phyloP scores from a whole-genome alignment of 2,888 invertebrate species.

The Ethmia dodecea region DNA sequence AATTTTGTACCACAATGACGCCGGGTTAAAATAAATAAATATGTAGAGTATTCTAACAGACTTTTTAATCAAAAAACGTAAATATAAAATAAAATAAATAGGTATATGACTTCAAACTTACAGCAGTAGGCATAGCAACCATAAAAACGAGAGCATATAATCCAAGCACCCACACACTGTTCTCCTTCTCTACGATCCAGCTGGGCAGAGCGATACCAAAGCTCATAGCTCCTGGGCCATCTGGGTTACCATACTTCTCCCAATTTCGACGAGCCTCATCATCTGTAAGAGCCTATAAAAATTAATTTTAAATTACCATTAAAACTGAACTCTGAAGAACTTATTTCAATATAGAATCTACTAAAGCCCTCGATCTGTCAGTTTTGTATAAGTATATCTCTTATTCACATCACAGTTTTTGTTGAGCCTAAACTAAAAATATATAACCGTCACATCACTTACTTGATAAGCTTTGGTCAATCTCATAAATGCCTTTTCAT shows the following conservation, averaged over 20 bases:
- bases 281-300: slow-evolving; percentile 92
- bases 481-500: slow-evolving; percentile 98
- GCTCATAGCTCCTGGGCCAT: slow-evolving; percentile 99
- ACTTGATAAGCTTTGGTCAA: slow-evolving; percentile 95
- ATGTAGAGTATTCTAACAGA: too few relatives aligned
- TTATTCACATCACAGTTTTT: too few relatives aligned
- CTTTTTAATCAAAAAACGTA: too few relatives aligned
- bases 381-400: too few relatives aligned
- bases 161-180: slow-evolving; percentile 98
- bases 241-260: slow-evolving; percentile 99
- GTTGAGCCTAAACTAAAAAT: too few relatives aligned
- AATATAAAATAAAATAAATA: not conserved
- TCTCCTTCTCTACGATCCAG: slow-evolving; percentile 99
- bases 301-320: too few relatives aligned
- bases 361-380: too few relatives aligned
- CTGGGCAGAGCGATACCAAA: slow-evolving; percentile 99
- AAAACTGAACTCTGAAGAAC: not conserved
- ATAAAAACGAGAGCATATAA: slow-evolving; percentile 98
- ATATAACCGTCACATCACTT: too few relatives aligned
- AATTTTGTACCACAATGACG: too few relatives aligned
- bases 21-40: too few relatives aligned
- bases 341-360: too few relatives aligned
- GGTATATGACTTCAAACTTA: slow-evolving; percentile 53
- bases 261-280: slow-evolving; percentile 98
- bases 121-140: slow-evolving; percentile 94